Evolutionary conservation across 2,888 invertebrate genomes (phyloP), one percentile per base, ranked within the genome.

Genomic region (Gryllus longicercus): DNA sequence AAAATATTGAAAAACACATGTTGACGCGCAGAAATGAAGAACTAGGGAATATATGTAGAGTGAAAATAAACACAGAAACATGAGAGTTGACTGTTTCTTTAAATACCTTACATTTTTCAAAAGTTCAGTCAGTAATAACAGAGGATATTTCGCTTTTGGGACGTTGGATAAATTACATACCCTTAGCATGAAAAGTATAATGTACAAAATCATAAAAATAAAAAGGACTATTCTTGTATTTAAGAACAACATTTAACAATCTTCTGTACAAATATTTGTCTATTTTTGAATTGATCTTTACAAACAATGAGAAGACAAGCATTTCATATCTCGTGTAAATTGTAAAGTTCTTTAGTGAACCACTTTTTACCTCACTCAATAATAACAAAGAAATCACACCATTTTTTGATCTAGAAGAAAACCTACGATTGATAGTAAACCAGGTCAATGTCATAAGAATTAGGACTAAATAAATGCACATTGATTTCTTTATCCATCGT

Each of bases 131-230:
- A 63, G 14, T 18, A 63, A 63, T n/a, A 63, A 63, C 63, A 63
- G n/a, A 63, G 63, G n/a, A 18, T 63, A 63, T 63, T 63, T 63
- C 63, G 11, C 14, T 63, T 14, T n/a, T 63, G 63, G 63, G 63
- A 63, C n/a, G n/a, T 3, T n/a, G n/a, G 16, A 63, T 63, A 63
- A 38, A 14, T 63, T 63, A 63, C 63, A 63, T n/a, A 63, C n/a
- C 63, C 63, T n/a, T 18, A 63, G 63, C 63, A 18, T 63, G 63
- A 63, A 63, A 63, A 63, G n/a, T 63, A 63, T 63, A 63, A 63
- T 63, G 63, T 63, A 63, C 63, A 63, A 63, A 63, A 63, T 63
- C 63, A 63, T 63, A 63, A 63, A 63, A 63, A 63, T 63, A 63
- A 63, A 63, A 63, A n/a, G 14, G 63, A 63, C n/a, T 63, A 63